Base-by-base conservation (phyloP, 2,113 vertebrate genomes). In the Strix aluco region DNA sequence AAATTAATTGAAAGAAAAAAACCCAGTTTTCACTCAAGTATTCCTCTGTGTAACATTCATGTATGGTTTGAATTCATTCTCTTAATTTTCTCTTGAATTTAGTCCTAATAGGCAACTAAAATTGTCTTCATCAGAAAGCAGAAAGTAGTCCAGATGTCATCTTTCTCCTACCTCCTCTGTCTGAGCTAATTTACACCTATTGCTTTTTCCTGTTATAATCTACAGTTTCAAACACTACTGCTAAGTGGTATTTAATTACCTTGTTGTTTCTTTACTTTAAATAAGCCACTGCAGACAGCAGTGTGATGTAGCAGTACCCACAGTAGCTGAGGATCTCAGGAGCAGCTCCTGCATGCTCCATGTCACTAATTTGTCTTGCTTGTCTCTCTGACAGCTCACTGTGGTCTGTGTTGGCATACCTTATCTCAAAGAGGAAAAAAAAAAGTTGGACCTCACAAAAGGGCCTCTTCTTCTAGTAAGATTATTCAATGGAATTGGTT, bases 1-100 rank as follows among this genome's bases (percentile, higher is more conserved):
- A 95, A 96, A 96, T 89, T 96, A 96, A 95, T 70, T 72, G 44
- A 78, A 96, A 90, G 51, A 21, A 62, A 78, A 59, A 51, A 23
- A 7, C 1, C 2, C 38, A 86, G 8, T 20, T 59, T 71, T 85
- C 34, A 23, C 29, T 58, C 67, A 51, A 66, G 6, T 83, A 54
- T 81, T 91, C 49, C 44, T 90, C 69, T 67, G 21, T 84, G 84
- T 66, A 79, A 66, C 57, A 44, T 46, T 94, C 72, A 32, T 75
- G 18, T 78, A 74, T 2, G 5, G 25, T 52, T 82, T 92, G 38
- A 85, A 79, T 75, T 92, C 6, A 63, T 70, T 34, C 8, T 91
- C 29, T 82, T 77, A 70, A 88, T 96, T 97, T 95, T 83, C 54
- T 86, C 57, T 91, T 44, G 13, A 74, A 74, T 80, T 63, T 81